Percentiles rank a stretch among this genome's conserved stretches.
Evolutionary conservation across 2,797 vertebrate species (phyloP).

Genomic region (Manis javanica): DNA sequence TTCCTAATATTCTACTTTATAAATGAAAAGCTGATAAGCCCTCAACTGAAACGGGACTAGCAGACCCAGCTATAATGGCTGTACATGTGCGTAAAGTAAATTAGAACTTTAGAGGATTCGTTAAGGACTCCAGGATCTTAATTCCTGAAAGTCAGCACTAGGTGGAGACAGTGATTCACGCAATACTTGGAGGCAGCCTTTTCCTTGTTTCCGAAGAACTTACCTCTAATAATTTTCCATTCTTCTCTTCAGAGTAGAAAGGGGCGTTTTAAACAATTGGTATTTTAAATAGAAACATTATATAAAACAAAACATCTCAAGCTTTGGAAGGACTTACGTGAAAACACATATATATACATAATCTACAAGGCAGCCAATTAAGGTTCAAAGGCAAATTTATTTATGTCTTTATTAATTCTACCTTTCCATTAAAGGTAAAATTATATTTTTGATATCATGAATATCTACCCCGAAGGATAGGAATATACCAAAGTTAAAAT

Average conservation of each 20-base stretch:
- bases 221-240: constrained; percentile 2
- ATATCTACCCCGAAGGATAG: background rate
- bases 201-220: background rate
- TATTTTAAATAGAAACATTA: background rate
- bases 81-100: background rate
- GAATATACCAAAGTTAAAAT: background rate
- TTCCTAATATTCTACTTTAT: constrained; percentile 69
- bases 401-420: background rate
- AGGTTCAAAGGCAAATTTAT: background rate
- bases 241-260: constrained; percentile 5
- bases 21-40: constrained; percentile 68
- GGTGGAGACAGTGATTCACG: constrained; percentile 86
- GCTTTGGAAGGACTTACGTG: background rate
- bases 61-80: constrained; percentile 32
- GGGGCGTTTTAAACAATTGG: background rate
- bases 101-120: background rate
- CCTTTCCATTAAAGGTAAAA: background rate
- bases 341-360: background rate
- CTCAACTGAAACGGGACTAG: constrained; percentile 59
- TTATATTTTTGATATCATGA: background rate
- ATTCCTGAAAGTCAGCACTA: constrained; percentile 83
- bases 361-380: background rate
- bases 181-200: constrained; percentile 47
- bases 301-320: constrained; percentile 66
- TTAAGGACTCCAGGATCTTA: background rate